phyloP scores from a whole-genome alignment of 1,140 invertebrate genomes.

The Capitella teleta region DNA sequence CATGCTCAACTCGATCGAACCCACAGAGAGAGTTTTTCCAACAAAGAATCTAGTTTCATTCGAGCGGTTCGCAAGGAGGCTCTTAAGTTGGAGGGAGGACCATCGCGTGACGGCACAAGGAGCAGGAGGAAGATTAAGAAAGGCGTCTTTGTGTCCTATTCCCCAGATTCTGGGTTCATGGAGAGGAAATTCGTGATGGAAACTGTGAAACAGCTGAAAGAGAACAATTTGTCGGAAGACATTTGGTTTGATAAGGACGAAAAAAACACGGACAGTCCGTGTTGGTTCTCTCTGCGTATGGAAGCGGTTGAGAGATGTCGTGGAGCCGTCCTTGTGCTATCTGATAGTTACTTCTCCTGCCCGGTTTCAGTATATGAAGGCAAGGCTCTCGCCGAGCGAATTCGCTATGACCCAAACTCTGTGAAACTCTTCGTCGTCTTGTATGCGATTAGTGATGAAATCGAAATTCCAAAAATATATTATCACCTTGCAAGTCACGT shows the following conservation, averaged over 20 bases:
- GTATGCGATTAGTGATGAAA: constrained; percentile 21
- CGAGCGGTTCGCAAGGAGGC: background rate
- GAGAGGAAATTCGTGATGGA: constrained; percentile 38
- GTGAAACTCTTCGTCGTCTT: constrained; percentile 31
- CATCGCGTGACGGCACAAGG: background rate
- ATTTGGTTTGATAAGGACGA: constrained; percentile 42
- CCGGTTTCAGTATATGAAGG: constrained; percentile 37
- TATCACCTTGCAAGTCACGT: constrained; percentile 17
- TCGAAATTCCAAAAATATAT: constrained; percentile 28
- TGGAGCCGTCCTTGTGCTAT: constrained; percentile 31
- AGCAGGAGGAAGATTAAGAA: constrained; percentile 22
- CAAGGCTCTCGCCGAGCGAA: constrained; percentile 31
- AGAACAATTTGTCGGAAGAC: constrained; percentile 37
- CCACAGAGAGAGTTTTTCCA: too few relatives aligned
- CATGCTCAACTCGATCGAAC: too few relatives aligned
- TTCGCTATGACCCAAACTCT: constrained; percentile 16
- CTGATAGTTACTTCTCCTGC: constrained; percentile 34
- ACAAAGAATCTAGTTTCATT: background rate
- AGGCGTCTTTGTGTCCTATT: constrained; percentile 36
- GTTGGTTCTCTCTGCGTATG: constrained; percentile 36
- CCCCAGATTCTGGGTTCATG: constrained; percentile 36
- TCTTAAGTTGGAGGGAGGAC: background rate
- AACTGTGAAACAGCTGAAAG: constrained; percentile 32
- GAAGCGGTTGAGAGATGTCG: constrained; percentile 35
- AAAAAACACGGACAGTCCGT: constrained; percentile 31